Conservation (phyloP, 2,888 invertebrate species). For the Dysmachus trigonus region DNA sequence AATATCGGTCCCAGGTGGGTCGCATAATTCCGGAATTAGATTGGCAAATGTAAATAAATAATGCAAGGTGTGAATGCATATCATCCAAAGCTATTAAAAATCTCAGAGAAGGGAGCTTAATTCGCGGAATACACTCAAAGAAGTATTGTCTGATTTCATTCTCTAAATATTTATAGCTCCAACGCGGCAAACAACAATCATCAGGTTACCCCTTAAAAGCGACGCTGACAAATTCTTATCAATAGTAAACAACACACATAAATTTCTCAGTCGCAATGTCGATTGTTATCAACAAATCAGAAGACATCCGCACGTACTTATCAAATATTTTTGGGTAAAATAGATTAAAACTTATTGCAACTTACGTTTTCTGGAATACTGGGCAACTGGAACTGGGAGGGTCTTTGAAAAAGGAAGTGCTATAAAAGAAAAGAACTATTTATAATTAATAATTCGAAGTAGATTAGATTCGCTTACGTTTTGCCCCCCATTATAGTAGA, state of each 20-base stretch:
- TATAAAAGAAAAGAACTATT: constrained; percentile 71
- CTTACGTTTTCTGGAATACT: constrained; percentile 96
- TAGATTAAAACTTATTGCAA: constrained; percentile 67
- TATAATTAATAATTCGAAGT: constrained; percentile 61
- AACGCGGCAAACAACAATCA: not conserved
- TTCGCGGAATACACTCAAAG: not conserved
- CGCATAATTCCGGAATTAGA: not conserved
- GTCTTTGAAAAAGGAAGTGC: constrained; percentile 81
- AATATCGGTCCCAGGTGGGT: not conserved
- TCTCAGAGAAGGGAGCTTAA: not conserved
- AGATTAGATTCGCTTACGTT: constrained; percentile 63
- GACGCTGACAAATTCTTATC: not conserved
- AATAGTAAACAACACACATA: not conserved
- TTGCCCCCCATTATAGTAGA: constrained; percentile 70
- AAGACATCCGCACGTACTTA: not conserved
- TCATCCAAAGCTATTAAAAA: not conserved
- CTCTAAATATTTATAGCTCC: not conserved
- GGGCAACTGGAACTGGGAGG: constrained; percentile 84
- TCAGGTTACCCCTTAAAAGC: not conserved
- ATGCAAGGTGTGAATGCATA: not conserved
- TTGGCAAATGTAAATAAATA: not conserved
- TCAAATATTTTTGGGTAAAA: not conserved
- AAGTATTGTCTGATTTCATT: not conserved
- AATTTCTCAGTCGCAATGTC: not conserved
- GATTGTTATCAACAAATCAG: not conserved